Evolutionary conservation across 2,113 vertebrate species (phyloP), one percentile per base, ranked within the genome.

Genomic region (Dolichallabes microphthalmus): DNA sequence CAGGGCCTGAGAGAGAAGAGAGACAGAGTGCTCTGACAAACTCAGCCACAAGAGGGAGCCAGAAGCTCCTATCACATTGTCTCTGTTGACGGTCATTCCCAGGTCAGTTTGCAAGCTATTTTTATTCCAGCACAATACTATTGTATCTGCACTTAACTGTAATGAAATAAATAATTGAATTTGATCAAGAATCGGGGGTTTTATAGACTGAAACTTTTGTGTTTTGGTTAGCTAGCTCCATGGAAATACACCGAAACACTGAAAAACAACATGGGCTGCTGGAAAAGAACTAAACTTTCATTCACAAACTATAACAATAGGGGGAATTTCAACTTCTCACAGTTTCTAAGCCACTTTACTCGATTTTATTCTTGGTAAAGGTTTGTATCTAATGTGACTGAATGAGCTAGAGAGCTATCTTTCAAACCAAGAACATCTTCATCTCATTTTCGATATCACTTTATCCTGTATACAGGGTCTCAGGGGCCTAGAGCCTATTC

Each of bases 1-100:
- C 95, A 22, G 95, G 95, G 69, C 95, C 95, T 96, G 91, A 93
- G 90, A 89, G 86, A 90, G 73, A 17, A 81, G 58, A 83, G 53
- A 85, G 76, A 88, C 66, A 90, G 74, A 69, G 52, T 55, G 45
- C 8, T 78, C 79, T 75, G 58, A 82, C 63, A 50, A 50, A 86
- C 45, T 73, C 78, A 75, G 50, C 81, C 86, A 87, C 55, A 45
- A 92, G 87, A 53, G 52, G 88, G 73, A 88, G 68, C 27, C 20
- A 91, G 53, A 61, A 60, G 60, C 19, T 13, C 10, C 4, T 61
- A 88, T 84, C 84, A 27, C 8, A 53, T 74, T 20, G 50, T 25
- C 39, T 79, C 15, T 32, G 7, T 22, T 35, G 58, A 71, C 32
- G 8, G 3, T 55, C 52, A 57, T 17, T 25, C 52, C 20, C 53